phyloP scores from a whole-genome alignment of 2,113 vertebrate species.

The Poecilia latipinna region DNA sequence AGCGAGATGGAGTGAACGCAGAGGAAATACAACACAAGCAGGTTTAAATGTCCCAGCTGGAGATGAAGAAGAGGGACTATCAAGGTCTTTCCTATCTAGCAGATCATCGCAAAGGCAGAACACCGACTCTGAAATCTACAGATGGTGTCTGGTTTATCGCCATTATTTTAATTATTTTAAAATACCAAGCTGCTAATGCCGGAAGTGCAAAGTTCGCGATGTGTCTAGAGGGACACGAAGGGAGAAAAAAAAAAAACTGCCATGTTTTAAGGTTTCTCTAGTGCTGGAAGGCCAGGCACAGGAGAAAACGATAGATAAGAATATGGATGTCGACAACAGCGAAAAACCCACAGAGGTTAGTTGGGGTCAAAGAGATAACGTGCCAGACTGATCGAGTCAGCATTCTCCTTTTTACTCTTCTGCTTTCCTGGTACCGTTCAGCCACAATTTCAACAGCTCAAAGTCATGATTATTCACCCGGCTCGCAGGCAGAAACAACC shows the following conservation, averaged over 20 bases:
- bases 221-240: background rate
- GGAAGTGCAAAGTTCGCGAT: background rate
- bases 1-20: constrained; percentile 51
- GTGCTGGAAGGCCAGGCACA: constrained; percentile 23
- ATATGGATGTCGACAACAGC: constrained; percentile 47
- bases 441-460: constrained; percentile 8
- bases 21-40: constrained; percentile 26
- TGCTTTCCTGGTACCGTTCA: constrained; percentile 25
- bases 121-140: constrained; percentile 8
- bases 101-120: constrained; percentile 21
- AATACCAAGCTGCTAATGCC: background rate
- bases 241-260: background rate
- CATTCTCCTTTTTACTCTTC: constrained; percentile 33
- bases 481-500: background rate
- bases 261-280: background rate
- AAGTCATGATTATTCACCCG: background rate
- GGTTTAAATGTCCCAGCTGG: constrained; percentile 39
- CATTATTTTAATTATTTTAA: constrained; percentile 8
- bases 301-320: constrained; percentile 46
- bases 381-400: constrained; percentile 50
- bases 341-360: constrained; percentile 49
- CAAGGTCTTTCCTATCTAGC: constrained; percentile 12
- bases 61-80: constrained; percentile 32
- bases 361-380: constrained; percentile 61
- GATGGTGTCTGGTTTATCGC: background rate